These are phyloP conservation scores for Latheticus oryzae DNA, from an alignment of 2,888 invertebrate species.

Conservation along the genomic window DNA sequence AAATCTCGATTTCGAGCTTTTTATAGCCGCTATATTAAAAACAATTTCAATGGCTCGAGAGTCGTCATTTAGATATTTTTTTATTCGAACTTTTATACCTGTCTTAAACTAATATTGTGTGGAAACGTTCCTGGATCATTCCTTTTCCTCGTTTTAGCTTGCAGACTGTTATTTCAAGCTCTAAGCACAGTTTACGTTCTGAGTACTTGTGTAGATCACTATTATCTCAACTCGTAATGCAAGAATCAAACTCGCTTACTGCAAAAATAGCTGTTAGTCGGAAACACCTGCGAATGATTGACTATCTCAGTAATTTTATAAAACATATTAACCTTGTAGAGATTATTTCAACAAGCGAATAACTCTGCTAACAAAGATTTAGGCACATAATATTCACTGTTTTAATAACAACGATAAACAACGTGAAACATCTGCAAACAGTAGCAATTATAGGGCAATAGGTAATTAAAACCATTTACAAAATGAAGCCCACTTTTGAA, in stretches of 20 bases:
- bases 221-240: conserved; percentile 19
- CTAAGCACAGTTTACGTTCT: conserved; percentile 15
- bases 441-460: conserved; percentile 11
- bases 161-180: conserved; percentile 10
- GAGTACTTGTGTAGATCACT: conserved; percentile 15
- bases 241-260: too few species aligned
- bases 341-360: conserved; percentile 21
- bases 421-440: conserved; percentile 32
- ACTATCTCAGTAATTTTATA: too few species aligned
- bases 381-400: conserved; percentile 17
- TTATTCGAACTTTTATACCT: too few species aligned
- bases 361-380: conserved; percentile 24
- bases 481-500: conserved; percentile 18
- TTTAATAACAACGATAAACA: conserved; percentile 34
- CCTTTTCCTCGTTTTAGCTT: conserved; percentile 4
- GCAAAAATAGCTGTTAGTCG: too few species aligned
- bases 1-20: conserved; percentile 18
- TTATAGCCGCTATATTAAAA: conserved; percentile 13
- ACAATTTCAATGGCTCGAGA: too few species aligned
- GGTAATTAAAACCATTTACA: conserved; percentile 27
- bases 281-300: too few species aligned
- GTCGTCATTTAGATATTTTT: too few species aligned
- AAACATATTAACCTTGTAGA: too few species aligned
- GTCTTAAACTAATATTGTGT: too few species aligned
- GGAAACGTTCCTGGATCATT: too few species aligned